Evolutionary conservation across 2,797 vertebrate species (phyloP).

Genomic region (Melanotaenia trifasciata): DNA sequence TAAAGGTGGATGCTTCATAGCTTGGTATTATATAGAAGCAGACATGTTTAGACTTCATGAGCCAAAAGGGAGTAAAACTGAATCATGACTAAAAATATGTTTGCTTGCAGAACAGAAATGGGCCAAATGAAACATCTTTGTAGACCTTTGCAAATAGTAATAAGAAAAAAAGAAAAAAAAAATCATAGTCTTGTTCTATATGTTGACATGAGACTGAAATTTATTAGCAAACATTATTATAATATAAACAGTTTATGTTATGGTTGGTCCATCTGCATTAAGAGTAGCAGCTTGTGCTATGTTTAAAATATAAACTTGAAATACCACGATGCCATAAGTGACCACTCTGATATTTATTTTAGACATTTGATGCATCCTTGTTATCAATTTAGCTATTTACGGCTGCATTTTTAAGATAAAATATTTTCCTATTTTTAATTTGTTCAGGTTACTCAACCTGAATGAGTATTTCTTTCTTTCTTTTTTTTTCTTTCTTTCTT

Average conservation of each 20-base stretch:
- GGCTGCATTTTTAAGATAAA: not conserved
- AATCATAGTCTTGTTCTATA: conserved; percentile 1
- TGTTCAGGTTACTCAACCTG: no score
- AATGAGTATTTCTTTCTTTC: no score
- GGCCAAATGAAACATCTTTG: not conserved
- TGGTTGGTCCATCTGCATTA: conserved; percentile 6
- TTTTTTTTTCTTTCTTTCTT: not conserved
- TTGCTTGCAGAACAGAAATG: not conserved
- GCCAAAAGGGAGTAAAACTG: conserved; percentile 26
- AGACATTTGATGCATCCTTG: no score
- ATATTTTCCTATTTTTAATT: not conserved
- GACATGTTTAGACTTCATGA: conserved; percentile 29
- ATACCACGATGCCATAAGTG: not conserved
- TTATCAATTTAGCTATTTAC: not conserved
- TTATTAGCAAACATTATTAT: not conserved
- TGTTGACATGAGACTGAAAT: not conserved
- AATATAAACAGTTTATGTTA: not conserved
- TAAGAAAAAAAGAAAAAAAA: not conserved
- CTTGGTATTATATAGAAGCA: conserved; percentile 40
- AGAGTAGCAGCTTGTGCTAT: not conserved
- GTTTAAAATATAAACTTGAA: not conserved
- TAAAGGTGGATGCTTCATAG: conserved; percentile 51
- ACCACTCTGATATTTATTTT: not conserved
- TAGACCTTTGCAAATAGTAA: not conserved
- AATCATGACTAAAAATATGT: not conserved